Percentiles rank a stretch among this genome's conserved stretches.
phyloP scores from a whole-genome alignment of 2,888 invertebrate species.

The Pseudanteris insignis region DNA sequence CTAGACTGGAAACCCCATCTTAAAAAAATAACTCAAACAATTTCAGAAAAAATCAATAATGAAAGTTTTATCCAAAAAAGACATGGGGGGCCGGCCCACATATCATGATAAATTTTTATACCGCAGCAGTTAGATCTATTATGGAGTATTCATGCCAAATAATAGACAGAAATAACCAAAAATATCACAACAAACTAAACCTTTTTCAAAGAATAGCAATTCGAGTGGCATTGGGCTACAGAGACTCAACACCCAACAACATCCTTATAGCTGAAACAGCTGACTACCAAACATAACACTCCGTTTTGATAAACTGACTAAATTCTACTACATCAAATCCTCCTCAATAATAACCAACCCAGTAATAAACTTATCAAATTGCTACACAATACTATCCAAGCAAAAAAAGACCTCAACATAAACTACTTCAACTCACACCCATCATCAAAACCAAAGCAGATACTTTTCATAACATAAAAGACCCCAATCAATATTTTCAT shows the following conservation, averaged over 20 bases:
- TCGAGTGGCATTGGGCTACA: constrained; percentile 5
- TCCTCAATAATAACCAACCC: background rate
- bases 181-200: background rate
- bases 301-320: background rate
- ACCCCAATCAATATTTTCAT: background rate
- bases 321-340: background rate
- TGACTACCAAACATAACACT: background rate
- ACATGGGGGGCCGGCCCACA: constrained; percentile 13
- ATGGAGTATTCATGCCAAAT: background rate
- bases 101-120: constrained; percentile 5
- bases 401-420: background rate
- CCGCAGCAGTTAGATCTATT: background rate
- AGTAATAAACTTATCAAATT: background rate
- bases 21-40: background rate
- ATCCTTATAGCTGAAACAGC: background rate
- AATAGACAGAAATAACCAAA: background rate
- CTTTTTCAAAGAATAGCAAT: constrained; percentile 9
- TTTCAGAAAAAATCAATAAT: too few relatives aligned
- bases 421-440: too few relatives aligned
- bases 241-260: constrained; percentile 15
- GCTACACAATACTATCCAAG: background rate
- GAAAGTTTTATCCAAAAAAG: constrained; percentile 6
- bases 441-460: background rate
- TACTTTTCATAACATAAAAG: background rate
- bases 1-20: constrained; percentile 1